phyloP scores from a whole-genome alignment of 2,113 vertebrate species.

The Pseudolaguvia tuberculata region DNA sequence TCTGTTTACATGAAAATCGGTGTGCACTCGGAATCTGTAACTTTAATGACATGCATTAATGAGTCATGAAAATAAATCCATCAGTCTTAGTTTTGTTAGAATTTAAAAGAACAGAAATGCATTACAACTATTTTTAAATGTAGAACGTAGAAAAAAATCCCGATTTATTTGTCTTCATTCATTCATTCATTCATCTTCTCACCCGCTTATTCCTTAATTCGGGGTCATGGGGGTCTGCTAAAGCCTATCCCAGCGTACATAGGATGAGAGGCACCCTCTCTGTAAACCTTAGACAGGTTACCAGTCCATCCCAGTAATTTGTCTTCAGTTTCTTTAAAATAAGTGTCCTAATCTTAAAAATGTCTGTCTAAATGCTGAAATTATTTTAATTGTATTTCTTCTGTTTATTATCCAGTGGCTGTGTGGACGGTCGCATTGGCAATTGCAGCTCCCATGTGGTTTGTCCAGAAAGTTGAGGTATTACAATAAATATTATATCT shows the following conservation, averaged over 20 bases:
- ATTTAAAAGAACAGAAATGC: not conserved
- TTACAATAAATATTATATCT: not conserved
- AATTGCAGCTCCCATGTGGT: constrained; percentile 51
- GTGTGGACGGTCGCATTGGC: constrained; percentile 46
- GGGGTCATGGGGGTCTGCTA: too few relatives aligned
- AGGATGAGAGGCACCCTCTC: too few relatives aligned
- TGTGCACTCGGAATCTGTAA: not conserved
- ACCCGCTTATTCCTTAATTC: too few relatives aligned
- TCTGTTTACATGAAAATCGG: not conserved
- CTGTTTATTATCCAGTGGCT: constrained; percentile 24
- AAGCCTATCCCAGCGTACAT: too few relatives aligned
- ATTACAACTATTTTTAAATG: not conserved
- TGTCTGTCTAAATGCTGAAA: not conserved
- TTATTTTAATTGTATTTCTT: not conserved
- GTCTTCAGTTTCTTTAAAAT: not conserved
- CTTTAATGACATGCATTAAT: too few relatives aligned
- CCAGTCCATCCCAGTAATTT: too few relatives aligned
- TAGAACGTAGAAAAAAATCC: too few relatives aligned
- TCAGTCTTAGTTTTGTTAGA: too few relatives aligned
- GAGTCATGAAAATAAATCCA: too few relatives aligned
- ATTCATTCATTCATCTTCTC: too few relatives aligned
- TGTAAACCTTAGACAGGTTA: too few relatives aligned
- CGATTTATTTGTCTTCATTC: too few relatives aligned
- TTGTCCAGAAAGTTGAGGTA: constrained; percentile 54
- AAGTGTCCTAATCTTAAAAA: not conserved